Base-by-base conservation (phyloP, 2,888 invertebrate species). In the Parasteatoda lunata region DNA sequence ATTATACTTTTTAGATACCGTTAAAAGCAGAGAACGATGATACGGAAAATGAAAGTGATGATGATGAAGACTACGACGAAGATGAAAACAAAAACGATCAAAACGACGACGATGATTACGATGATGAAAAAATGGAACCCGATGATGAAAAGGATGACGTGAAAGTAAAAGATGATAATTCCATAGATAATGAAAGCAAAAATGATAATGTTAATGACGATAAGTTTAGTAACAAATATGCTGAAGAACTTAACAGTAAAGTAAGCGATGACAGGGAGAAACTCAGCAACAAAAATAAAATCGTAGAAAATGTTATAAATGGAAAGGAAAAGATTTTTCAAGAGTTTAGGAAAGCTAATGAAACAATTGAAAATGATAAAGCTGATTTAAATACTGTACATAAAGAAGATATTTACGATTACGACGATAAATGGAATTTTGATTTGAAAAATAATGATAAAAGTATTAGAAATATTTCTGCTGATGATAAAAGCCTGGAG, bases 1-100 rank as follows among this genome's bases (percentile, higher is more conserved):
- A 48, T 5, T 48, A 48, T 59, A 59, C 15, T 7, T 51, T 65
- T 47, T 48, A 84, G 83, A 84, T 84, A 65, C 83, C 83, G 13
- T 15, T 84, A 11, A 84, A 84, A 72, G 65, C 70, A 15, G 83
- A 84, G 51, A 72, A 7, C 9, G 5, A 15, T 47, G 69, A 48
- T 9, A 65, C 69, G 51, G 70, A 64, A 59, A 76, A 82, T 64
- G 45, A n/a, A 15, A 52, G 65, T 8, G 65, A 72, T 9, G 76
- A 82, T 52, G 70, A 82, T 65, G 9, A 51, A 4, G 68, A 69
- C 3, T 65, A 72, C 2, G 13, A 15, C 0, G 71, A 71, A 0
- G 72, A 48, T 47, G 47, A 52, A 9, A 49, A 77, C 7, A 54
- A 73, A 47, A 11, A 70, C 4, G 75, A 77, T n/a, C 4, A 66